Percentiles rank a stretch among this genome's conserved stretches.
Conservation (phyloP, 2,113 vertebrate species). For the Acanthochromis polyacanthus region DNA sequence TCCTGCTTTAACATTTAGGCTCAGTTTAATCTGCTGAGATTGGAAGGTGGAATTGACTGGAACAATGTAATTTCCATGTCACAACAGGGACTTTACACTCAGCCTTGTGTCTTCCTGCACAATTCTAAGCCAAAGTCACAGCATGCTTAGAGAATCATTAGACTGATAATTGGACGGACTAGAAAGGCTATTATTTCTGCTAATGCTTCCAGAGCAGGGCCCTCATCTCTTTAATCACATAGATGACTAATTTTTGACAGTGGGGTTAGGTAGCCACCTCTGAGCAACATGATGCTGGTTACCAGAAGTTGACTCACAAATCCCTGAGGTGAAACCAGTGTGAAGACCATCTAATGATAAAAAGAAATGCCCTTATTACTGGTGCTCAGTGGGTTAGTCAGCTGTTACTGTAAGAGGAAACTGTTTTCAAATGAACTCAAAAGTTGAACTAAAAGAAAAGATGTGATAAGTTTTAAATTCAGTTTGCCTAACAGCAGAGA, state of each 20-base stretch:
- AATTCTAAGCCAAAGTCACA: slow-evolving; percentile 15
- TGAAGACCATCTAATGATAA: slow-evolving; percentile 22
- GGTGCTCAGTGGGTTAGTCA: slow-evolving; percentile 9
- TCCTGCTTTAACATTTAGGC: slow-evolving; percentile 18
- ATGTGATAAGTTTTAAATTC: too few species aligned
- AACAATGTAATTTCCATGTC: slow-evolving; percentile 41
- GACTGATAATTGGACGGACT: slow-evolving; percentile 49
- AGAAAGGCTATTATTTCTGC: slow-evolving; percentile 29
- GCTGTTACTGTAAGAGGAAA: slow-evolving; percentile 7
- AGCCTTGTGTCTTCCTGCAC: background rate
- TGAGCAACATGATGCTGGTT: slow-evolving; percentile 27
- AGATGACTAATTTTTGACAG: slow-evolving; percentile 38
- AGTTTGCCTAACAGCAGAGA: too few species aligned
- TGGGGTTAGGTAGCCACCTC: slow-evolving; percentile 20
- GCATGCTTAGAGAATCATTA: slow-evolving; percentile 47
- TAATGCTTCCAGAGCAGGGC: slow-evolving; percentile 22
- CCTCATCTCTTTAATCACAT: slow-evolving; percentile 45
- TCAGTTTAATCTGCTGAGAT: slow-evolving; percentile 35
- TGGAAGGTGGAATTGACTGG: slow-evolving; percentile 1
- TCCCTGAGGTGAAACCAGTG: slow-evolving; percentile 4
- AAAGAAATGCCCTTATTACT: slow-evolving; percentile 3
- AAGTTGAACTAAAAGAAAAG: too few species aligned
- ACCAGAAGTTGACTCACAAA: slow-evolving; percentile 34
- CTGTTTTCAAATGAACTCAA: slow-evolving; percentile 4
- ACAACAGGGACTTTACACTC: slow-evolving; percentile 34